phyloP scores from a whole-genome alignment of 2,113 vertebrate genomes.

The Puffinus mauretanicus region DNA sequence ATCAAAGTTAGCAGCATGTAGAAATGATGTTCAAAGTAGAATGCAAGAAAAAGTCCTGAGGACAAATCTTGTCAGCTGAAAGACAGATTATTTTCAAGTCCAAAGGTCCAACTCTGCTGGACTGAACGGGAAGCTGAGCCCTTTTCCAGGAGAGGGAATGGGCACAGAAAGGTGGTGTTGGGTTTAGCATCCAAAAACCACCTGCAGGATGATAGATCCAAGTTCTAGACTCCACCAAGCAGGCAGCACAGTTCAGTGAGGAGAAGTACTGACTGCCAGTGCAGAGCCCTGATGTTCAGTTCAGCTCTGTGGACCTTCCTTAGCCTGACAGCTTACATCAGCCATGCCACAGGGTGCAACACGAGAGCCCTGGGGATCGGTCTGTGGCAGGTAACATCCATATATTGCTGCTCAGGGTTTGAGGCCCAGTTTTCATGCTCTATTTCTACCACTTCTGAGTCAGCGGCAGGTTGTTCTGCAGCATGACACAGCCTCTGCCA shows the following conservation, averaged over 20 bases:
- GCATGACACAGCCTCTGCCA: not conserved
- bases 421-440: not conserved
- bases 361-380: not conserved
- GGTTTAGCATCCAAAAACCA: not conserved
- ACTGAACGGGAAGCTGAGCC: not conserved
- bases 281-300: not conserved
- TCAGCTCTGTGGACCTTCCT: not conserved
- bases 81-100: not conserved
- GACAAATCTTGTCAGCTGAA: not conserved
- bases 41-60: not conserved
- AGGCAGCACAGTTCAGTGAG: not conserved
- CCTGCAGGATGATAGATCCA: not conserved
- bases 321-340: not conserved
- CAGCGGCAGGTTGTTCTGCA: not conserved
- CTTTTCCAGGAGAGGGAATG: not conserved
- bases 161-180: not conserved
- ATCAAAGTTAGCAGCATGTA: not conserved
- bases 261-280: not conserved
- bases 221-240: not conserved
- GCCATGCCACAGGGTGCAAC: not conserved
- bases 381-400: not conserved
- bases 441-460: not conserved
- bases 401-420: rapidly evolving
- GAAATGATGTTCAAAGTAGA: not conserved
- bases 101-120: not conserved